phyloP scores from a whole-genome alignment of 2,113 vertebrate genomes.

The Heterotis niloticus region DNA sequence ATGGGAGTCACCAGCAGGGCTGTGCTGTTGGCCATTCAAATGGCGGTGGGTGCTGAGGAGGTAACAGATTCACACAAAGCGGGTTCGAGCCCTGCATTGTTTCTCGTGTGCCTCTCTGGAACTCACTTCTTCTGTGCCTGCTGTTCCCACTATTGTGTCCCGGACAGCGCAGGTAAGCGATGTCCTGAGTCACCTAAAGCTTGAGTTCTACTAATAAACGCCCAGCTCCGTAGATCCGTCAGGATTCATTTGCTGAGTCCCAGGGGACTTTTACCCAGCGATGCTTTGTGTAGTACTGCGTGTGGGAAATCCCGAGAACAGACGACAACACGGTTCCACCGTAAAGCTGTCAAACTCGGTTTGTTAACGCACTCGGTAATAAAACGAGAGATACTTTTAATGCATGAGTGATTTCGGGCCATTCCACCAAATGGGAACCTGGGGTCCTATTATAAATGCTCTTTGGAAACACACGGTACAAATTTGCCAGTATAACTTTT shows the following conservation, averaged over 20 bases:
- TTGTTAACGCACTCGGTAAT: constrained; percentile 10
- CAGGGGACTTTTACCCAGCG: background rate
- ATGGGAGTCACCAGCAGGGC: constrained; percentile 57
- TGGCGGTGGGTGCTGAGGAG: constrained; percentile 38
- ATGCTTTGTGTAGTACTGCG: background rate
- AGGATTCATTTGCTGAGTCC: background rate
- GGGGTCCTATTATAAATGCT: background rate
- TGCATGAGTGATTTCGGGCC: background rate
- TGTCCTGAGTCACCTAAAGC: constrained; percentile 1
- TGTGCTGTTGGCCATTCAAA: constrained; percentile 39
- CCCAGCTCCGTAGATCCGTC: background rate
- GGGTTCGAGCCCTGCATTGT: constrained; percentile 61
- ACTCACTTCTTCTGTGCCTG: constrained; percentile 37
- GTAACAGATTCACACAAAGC: constrained; percentile 58
- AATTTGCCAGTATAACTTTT: constrained; percentile 26
- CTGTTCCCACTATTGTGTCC: constrained; percentile 62
- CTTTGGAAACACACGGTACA: background rate
- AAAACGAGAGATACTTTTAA: background rate
- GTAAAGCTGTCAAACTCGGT: constrained; percentile 6
- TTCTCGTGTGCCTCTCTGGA: constrained; percentile 29
- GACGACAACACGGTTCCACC: background rate
- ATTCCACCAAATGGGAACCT: background rate
- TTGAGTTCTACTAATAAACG: background rate
- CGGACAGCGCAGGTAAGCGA: constrained; percentile 42
- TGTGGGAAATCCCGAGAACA: background rate